phyloP scores from a whole-genome alignment of 2,113 vertebrate genomes.

The Ia io region DNA sequence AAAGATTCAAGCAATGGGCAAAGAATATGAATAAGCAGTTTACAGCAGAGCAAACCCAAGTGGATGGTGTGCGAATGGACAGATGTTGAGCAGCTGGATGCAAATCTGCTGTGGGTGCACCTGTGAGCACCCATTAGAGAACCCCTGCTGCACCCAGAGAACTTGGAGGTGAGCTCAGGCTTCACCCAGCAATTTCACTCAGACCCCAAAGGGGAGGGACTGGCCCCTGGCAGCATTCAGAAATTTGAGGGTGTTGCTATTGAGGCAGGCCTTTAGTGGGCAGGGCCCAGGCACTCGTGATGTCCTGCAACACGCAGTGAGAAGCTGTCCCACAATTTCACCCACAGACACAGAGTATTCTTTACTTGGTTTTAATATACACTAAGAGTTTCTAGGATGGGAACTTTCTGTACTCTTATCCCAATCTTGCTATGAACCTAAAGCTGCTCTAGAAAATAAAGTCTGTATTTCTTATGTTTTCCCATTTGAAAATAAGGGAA shows the following conservation, averaged over 20 bases:
- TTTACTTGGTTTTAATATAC: not conserved
- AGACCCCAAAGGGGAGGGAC: not conserved
- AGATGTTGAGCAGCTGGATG: not conserved
- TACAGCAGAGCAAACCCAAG: no score
- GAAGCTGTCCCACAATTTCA: not conserved
- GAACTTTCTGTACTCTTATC: not conserved
- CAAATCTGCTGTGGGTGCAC: not conserved
- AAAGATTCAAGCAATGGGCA: not conserved
- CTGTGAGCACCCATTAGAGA: not conserved
- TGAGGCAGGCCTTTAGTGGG: not conserved
- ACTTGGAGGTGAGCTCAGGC: not conserved
- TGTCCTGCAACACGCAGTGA: not conserved
- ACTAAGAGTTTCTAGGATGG: not conserved
- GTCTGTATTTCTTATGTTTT: not conserved
- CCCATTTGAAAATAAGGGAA: not conserved
- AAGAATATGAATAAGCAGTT: not conserved
- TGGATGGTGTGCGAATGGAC: not conserved
- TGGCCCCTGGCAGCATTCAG: not conserved
- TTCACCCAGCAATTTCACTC: not conserved
- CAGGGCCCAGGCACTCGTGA: no score
- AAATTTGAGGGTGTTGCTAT: not conserved
- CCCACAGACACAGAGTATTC: not conserved
- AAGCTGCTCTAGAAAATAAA: not conserved
- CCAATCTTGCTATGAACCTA: not conserved
- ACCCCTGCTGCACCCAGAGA: not conserved